Percentiles rank a stretch among this genome's conserved stretches.
phyloP scores from a whole-genome alignment of 1,140 invertebrate species.

The Drosophila kikkawai region DNA sequence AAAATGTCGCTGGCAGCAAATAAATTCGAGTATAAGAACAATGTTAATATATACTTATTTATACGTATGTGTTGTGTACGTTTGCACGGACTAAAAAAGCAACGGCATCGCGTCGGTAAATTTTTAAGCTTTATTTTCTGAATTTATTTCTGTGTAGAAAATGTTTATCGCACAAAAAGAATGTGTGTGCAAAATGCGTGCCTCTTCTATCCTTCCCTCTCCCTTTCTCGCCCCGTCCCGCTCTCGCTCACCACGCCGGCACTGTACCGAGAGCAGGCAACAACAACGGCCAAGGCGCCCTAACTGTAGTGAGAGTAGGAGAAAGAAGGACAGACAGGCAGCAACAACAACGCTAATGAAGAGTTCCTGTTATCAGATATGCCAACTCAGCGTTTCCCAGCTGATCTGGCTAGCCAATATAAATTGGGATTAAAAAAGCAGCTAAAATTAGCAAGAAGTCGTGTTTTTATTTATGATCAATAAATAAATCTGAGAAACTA shows the following conservation, averaged over 20 bases:
- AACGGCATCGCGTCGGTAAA: conserved; percentile 54
- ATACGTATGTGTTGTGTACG: conserved; percentile 24
- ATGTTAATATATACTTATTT: conserved; percentile 1
- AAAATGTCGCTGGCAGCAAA: conserved; percentile 72
- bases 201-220: conserved; percentile 24
- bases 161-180: conserved; percentile 47
- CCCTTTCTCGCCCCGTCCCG: conserved; percentile 9
- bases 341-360: conserved; percentile 30
- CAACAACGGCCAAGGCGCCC: conserved; percentile 40
- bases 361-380: conserved; percentile 47
- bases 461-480: not conserved
- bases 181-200: conserved; percentile 54
- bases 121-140: conserved; percentile 64
- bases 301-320: conserved; percentile 41
- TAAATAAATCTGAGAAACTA: not conserved
- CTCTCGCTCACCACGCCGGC: conserved; percentile 21
- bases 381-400: conserved; percentile 1
- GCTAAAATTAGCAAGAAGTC: not conserved
- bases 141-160: conserved; percentile 66
- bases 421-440: not conserved
- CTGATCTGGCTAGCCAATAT: not conserved
- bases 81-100: conserved; percentile 51
- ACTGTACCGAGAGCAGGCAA: conserved; percentile 59
- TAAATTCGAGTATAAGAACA: conserved; percentile 50
- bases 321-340: conserved; percentile 23